A percentile compares a stretch with the other conserved stretches of the same genome.
phyloP scores from a whole-genome alignment of 1,140 invertebrate genomes.

The Gonioctena quinquepunctata region DNA sequence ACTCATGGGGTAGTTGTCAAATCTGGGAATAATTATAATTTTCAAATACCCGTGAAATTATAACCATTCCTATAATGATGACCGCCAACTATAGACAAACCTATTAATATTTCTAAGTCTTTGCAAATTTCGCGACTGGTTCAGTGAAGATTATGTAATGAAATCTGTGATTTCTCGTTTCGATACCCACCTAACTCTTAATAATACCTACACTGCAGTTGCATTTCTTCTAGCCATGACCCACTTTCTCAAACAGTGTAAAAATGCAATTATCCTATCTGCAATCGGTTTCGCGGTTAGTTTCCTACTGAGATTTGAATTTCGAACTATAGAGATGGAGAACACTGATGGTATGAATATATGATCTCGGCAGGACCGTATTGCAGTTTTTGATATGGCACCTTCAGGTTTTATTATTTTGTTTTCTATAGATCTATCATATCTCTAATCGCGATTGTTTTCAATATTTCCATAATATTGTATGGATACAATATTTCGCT shows the following conservation, averaged over 20 bases:
- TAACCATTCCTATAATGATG: neutral
- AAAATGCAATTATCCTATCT: neutral
- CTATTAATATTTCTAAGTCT: neutral
- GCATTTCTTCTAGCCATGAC: neutral
- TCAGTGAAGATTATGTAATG: neutral
- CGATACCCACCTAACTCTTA: too few relatives aligned
- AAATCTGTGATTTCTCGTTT: neutral
- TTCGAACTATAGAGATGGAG: neutral
- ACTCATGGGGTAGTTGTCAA: too few relatives aligned
- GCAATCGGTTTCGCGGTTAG: neutral
- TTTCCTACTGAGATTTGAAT: neutral
- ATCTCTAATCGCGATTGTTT: too few relatives aligned
- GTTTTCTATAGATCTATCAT: too few relatives aligned
- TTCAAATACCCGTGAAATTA: too few relatives aligned
- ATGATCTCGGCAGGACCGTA: too few relatives aligned
- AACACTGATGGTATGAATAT: neutral
- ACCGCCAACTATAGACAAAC: neutral
- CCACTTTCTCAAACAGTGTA: neutral
- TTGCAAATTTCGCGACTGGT: neutral
- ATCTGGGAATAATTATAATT: too few relatives aligned
- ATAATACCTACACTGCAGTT: neutral
- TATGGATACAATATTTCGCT: too few relatives aligned
- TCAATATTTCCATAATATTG: too few relatives aligned
- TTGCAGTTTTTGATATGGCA: too few relatives aligned
- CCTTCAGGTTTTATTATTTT: too few relatives aligned